These are phyloP conservation scores for Ceriagrion tenellum DNA, from an alignment of 2,888 invertebrate genomes.

Conservation along the genomic window DNA sequence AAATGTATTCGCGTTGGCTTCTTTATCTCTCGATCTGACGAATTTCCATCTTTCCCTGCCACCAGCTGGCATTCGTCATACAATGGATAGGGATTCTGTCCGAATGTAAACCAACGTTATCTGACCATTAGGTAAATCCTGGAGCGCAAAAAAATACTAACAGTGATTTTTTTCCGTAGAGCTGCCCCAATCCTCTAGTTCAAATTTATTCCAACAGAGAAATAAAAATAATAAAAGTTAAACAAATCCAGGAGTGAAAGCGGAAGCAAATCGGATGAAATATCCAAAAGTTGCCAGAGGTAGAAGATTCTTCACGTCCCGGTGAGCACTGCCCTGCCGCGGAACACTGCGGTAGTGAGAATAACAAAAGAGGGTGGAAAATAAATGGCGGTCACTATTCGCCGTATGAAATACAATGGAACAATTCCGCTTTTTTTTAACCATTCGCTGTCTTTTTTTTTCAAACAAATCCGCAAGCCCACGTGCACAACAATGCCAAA, in stretches of 20 bases:
- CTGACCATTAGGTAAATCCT: background rate
- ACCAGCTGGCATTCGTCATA: background rate
- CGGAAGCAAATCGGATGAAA: background rate
- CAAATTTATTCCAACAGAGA: background rate
- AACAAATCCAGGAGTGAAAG: background rate
- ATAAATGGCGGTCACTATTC: background rate
- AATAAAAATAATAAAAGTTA: no score
- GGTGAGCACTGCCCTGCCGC: background rate
- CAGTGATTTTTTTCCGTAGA: background rate
- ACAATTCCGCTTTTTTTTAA: background rate
- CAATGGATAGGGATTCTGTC: background rate
- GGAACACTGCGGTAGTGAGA: background rate
- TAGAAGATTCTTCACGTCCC: background rate
- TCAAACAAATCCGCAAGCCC: no score
- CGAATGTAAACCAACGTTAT: background rate
- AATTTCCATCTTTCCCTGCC: background rate
- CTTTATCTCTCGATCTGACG: background rate
- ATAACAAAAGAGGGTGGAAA: background rate
- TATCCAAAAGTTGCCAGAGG: background rate
- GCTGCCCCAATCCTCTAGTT: background rate
- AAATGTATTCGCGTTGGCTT: no score
- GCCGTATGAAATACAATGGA: background rate
- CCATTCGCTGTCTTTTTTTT: no score
- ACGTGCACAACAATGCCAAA: no score
- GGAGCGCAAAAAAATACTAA: background rate